A percentile compares a stretch with the other conserved stretches of the same genome.
phyloP scores from a whole-genome alignment of 2,888 invertebrate genomes.

The Priapulus caudatus region DNA sequence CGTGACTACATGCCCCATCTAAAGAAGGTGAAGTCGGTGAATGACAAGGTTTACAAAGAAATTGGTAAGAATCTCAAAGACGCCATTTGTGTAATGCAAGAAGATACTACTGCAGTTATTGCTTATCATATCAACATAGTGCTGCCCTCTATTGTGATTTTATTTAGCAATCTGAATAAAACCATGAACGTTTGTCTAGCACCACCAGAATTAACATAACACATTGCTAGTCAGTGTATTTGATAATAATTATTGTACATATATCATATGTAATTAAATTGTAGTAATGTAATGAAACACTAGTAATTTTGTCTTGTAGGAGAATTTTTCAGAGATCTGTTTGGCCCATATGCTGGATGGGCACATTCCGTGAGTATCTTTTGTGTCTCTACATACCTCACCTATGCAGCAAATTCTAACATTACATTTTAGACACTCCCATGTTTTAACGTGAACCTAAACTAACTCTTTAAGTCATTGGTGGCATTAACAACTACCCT shows the following conservation, averaged over 20 bases:
- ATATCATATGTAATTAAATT: too few species aligned
- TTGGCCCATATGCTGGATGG: slow-evolving; percentile 84
- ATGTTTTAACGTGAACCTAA: too few species aligned
- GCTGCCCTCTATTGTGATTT: too few species aligned
- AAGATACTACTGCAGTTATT: too few species aligned
- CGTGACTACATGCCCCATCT: slow-evolving; percentile 48
- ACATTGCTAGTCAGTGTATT: not conserved
- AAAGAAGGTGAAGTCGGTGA: slow-evolving; percentile 58
- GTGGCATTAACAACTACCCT: too few species aligned
- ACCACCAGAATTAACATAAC: slow-evolving; percentile 37
- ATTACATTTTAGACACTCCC: too few species aligned
- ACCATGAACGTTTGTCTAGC: too few species aligned
- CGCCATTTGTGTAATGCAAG: too few species aligned
- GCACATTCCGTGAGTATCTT: slow-evolving; percentile 66
- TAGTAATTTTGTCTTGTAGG: slow-evolving; percentile 25
- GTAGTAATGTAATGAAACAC: not conserved
- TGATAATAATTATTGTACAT: slow-evolving; percentile 33
- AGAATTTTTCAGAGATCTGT: slow-evolving; percentile 60
- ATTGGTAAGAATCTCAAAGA: slow-evolving; percentile 54
- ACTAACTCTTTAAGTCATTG: too few species aligned
- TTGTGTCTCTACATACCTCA: slow-evolving; percentile 23
- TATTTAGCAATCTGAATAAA: too few species aligned
- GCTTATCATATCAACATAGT: too few species aligned
- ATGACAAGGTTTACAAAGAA: slow-evolving; percentile 68
- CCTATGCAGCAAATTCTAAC: too few species aligned